Evolutionary conservation across 2,797 vertebrate genomes (phyloP), one percentile per base, ranked within the genome.

Genomic region (Syncerus caffer): DNA sequence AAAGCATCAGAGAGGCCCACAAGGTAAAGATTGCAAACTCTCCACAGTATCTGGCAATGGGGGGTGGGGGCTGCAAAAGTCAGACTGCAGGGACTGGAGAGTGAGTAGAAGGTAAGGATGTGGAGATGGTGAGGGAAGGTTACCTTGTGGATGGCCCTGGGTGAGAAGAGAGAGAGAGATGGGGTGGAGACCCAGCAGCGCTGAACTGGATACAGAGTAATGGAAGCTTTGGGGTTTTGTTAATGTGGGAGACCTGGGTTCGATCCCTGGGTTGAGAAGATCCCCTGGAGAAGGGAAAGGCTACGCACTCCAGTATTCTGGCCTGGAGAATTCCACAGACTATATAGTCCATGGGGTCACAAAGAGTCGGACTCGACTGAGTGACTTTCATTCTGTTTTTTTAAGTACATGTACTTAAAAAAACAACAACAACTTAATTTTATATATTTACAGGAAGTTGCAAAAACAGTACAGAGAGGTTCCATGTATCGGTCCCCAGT

Each of bases 101-200:
- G 16, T 34, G 55, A 87, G 17, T 2, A 2, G 17, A 47, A 42
- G 57, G 1, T 21, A 78, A 51, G 71, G 38, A 60, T n/a, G 53
- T 16, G 27, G 83, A n/a, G 42, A 29, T 0, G 0, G 7, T 1
- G 31, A 31, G 31, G 9, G 3, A 5, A 13, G 14, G 38, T 60
- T 29, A 3, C 58, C 34, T 83, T 57, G 55, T 29, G 84, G 58
- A 19, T 9, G 82, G 15, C 3, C 4, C 31, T 76, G 27, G 27
- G 11, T 19, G 57, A 74, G 38, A 60, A 90, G 23, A 12, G 25
- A 15, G 14, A 71, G 23, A 50, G 11, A 38, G 47, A 62, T 17
- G 27, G 27, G 23, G 2, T 23, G 38, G 42, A 62, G 50, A 29
- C 31, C 3, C 1, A 11, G n/a, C 8, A 21, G 55, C n/a, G 9